Evolutionary conservation across 2,113 vertebrate species (phyloP).

Genomic region (Antechinus stuartii): DNA sequence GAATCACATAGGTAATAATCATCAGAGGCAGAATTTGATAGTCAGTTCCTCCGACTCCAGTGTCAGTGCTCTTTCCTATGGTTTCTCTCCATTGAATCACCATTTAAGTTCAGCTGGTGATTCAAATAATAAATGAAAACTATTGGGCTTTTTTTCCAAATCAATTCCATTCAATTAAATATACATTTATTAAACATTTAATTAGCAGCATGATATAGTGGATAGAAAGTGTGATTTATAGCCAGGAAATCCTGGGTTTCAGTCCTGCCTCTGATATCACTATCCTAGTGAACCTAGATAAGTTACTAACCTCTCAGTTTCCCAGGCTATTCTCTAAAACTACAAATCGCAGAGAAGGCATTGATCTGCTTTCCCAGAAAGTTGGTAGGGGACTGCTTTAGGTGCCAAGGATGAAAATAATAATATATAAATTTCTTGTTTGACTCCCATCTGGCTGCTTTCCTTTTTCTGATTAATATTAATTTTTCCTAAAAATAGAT

Average conservation of each 20-base stretch:
- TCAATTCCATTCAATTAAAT: neutral
- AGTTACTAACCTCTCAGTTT: neutral
- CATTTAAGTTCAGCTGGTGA: neutral
- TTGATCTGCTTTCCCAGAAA: neutral
- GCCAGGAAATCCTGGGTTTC: neutral
- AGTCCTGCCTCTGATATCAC: neutral
- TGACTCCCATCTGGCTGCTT: neutral
- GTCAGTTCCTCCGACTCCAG: neutral
- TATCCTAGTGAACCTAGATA: neutral
- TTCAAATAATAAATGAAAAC: neutral
- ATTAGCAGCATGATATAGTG: neutral
- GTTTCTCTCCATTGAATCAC: neutral
- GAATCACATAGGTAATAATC: neutral
- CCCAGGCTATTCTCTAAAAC: neutral
- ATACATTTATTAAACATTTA: neutral
- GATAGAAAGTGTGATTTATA: neutral
- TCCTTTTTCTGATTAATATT: neutral
- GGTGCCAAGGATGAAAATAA: neutral
- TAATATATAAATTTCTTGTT: neutral
- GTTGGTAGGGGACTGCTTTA: neutral
- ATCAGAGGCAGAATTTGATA: neutral
- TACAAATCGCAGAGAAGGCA: neutral
- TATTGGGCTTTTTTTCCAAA: neutral
- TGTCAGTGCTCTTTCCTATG: neutral
- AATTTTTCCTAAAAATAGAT: neutral